phyloP scores from a whole-genome alignment of 2,113 vertebrate genomes.

The Ammodytes dubius region DNA sequence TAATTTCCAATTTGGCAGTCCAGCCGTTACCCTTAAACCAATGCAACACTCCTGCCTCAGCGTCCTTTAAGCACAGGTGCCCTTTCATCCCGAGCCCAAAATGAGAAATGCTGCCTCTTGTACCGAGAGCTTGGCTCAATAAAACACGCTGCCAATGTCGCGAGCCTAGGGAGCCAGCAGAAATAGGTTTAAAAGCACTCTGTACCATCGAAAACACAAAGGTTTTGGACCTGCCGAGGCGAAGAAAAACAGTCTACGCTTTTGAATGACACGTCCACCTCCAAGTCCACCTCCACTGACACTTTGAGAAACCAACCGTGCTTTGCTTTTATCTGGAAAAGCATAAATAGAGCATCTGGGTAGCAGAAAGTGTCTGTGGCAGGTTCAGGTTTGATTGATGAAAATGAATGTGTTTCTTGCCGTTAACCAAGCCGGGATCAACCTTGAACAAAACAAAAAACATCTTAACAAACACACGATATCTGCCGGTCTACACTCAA shows the following conservation, averaged over 20 bases:
- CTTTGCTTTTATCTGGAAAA: neutral
- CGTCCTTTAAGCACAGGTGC: conserved; percentile 23
- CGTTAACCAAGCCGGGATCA: neutral
- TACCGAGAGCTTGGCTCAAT: neutral
- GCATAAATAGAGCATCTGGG: conserved; percentile 36
- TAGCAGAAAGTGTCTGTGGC: conserved; percentile 29
- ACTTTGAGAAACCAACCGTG: conserved; percentile 6
- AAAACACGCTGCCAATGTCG: conserved; percentile 15
- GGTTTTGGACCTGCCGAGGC: neutral
- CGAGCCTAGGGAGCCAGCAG: neutral
- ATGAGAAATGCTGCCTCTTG: conserved; percentile 10
- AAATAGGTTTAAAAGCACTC: conserved; percentile 7
- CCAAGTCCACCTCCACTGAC: conserved; percentile 12
- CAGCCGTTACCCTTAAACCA: conserved; percentile 24
- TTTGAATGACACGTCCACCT: conserved; percentile 2
- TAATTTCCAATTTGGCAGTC: conserved; percentile 24
- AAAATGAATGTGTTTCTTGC: conserved; percentile 5
- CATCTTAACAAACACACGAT: conserved; percentile 15
- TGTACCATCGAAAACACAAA: neutral
- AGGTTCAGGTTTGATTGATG: conserved; percentile 20
- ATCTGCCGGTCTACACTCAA: conserved; percentile 22
- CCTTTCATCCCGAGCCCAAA: conserved; percentile 6
- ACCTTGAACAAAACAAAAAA: conserved; percentile 34
- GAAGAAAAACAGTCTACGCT: neutral
- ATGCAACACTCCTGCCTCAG: neutral